A percentile compares a stretch with the other conserved stretches of the same genome.
phyloP scores from a whole-genome alignment of 2,113 vertebrate species.

The Urocolius indicus region DNA sequence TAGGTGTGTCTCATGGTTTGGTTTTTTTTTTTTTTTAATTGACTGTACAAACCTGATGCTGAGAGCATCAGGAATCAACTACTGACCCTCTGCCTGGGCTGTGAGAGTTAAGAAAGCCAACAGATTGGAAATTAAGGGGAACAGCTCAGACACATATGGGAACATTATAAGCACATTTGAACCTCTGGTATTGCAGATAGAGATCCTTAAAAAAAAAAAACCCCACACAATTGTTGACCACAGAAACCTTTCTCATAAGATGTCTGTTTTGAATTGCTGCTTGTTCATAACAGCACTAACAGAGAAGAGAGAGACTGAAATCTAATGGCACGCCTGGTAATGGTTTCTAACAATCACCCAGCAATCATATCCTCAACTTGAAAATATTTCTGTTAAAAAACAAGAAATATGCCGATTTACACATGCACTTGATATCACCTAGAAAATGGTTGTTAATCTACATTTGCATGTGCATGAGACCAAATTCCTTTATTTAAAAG shows the following conservation, averaged over 20 bases:
- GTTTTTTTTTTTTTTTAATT: background rate
- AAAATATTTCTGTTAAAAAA: background rate
- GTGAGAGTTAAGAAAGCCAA: background rate
- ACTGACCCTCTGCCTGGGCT: background rate
- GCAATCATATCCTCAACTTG: background rate
- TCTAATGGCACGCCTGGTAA: background rate
- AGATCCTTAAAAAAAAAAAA: background rate
- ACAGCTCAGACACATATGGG: background rate
- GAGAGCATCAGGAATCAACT: background rate
- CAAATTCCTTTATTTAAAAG: background rate
- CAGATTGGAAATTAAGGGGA: background rate
- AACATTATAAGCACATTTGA: background rate
- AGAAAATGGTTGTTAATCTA: background rate
- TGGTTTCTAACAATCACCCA: background rate
- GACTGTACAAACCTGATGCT: background rate
- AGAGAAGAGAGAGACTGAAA: background rate
- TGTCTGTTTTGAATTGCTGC: background rate
- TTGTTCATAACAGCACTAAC: background rate
- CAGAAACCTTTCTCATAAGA: background rate
- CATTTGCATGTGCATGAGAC: background rate
- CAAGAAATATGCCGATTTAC: background rate
- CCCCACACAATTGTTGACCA: no score
- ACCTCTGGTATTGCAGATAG: background rate
- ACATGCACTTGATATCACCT: background rate
- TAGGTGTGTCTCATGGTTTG: background rate